Evolutionary conservation across 1,140 invertebrate species (phyloP), one percentile per base, ranked within the genome.

Genomic region (Diploscapter pachys): DNA sequence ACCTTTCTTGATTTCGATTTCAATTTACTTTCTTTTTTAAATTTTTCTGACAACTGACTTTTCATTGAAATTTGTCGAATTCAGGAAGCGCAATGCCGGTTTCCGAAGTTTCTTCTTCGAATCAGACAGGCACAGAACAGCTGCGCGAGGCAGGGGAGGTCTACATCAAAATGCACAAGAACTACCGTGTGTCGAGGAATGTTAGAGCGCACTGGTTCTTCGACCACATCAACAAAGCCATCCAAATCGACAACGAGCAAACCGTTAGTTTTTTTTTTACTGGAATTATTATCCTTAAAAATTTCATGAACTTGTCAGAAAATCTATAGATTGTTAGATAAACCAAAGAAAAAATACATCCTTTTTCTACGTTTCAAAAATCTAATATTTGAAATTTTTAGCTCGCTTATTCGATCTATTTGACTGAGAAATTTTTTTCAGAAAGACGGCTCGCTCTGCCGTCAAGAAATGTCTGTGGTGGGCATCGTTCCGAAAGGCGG

Each of bases 161-260:
- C 4, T 71, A 65, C 13, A 5, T 76, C 6, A 59, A 51, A 53
- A 76, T 76, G 74, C 61, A 71, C 51, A 76, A 62, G 69, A 56
- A 57, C 59, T 76, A 91, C 80, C 89, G 91, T 51, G 90, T 93
- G 76, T 92, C 92, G 48, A 87, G 92, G 78, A 92, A 92, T 86
- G 88, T 91, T 50, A 86, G 92, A 79, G 89, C 91, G 62, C 90
- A 91, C 80, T 93, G 92, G 92, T 91, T 91, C 81, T 87, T 93
- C 49, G 88, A 90, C 75, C 89, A 91, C 84, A 85, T 93, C 50
- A 90, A 92, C 81, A 89, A 88, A 70, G 83, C 31, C 31, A 31
- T 31, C 31, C 31, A 88, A 13, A 87, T 92, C 56, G 82, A 48
- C n/a, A 74, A 78, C 11, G 52, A 74, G 65, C 13, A 68, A 48